These are phyloP conservation scores for Lasioglossum vierecki DNA, from an alignment of 2,888 invertebrate genomes.

Conservation along the genomic window DNA sequence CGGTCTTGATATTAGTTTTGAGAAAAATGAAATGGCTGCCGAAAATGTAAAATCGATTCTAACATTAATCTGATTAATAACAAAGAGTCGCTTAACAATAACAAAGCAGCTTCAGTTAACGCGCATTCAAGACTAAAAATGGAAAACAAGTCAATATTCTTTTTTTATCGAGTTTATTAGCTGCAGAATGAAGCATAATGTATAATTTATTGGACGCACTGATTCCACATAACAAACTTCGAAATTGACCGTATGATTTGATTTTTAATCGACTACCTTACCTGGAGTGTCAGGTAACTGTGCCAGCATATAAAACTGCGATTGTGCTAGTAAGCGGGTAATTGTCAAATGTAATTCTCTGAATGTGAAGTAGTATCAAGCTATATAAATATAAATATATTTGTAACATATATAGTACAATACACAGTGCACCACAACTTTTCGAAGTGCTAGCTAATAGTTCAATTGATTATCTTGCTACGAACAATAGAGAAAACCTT, in stretches of 20 bases:
- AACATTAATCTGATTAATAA: neutral
- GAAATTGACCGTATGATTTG: constrained; percentile 38
- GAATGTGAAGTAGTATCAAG: constrained; percentile 71
- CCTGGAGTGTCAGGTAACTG: constrained; percentile 33
- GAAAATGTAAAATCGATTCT: constrained; percentile 21
- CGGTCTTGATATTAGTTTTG: constrained; percentile 34
- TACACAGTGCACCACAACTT: constrained; percentile 50
- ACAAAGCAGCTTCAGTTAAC: constrained; percentile 8
- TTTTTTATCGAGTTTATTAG: constrained; percentile 42
- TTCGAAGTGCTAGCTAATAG: constrained; percentile 23
- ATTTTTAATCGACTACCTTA: constrained; percentile 45
- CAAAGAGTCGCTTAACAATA: neutral
- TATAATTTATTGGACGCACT: constrained; percentile 45
- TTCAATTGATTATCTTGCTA: constrained; percentile 6
- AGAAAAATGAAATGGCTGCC: constrained; percentile 33
- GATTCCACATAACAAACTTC: constrained; percentile 45
- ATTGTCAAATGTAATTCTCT: constrained; percentile 44
- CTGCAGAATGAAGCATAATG: constrained; percentile 42
- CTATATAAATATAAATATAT: constrained; percentile 25
- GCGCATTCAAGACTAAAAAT: constrained; percentile 24
- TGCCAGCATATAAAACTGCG: constrained; percentile 55
- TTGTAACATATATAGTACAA: constrained; percentile 42
- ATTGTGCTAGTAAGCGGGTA: constrained; percentile 38
- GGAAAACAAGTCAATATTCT: constrained; percentile 39
- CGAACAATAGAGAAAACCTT: neutral